Evolutionary conservation across 1,140 invertebrate species (phyloP).

Genomic region (Drosophila orosa): DNA sequence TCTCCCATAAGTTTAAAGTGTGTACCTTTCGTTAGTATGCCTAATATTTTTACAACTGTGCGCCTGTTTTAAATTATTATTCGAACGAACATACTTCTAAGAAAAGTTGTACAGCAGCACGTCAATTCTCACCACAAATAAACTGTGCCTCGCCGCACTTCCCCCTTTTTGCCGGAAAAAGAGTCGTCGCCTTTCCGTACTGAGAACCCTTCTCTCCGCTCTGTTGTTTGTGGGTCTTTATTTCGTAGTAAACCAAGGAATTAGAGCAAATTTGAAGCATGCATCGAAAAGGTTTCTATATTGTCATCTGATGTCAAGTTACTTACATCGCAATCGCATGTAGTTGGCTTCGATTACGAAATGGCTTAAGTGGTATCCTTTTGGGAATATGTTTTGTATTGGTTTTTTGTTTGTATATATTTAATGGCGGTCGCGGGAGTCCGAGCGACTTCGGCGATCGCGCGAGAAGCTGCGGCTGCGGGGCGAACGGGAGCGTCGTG

Average conservation of each 20-base stretch:
- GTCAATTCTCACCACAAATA: conserved; percentile 68
- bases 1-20: conserved; percentile 71
- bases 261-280: conserved; percentile 21
- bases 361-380: conserved; percentile 34
- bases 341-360: conserved; percentile 25
- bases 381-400: conserved; percentile 6
- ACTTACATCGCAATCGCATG: conserved; percentile 36
- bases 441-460: conserved; percentile 57
- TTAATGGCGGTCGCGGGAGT: conserved; percentile 63
- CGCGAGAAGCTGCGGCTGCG: conserved; percentile 64
- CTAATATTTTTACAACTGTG: conserved; percentile 70
- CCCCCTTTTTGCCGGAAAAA: conserved; percentile 55
- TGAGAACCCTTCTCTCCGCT: conserved; percentile 3
- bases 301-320: conserved; percentile 22
- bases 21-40: conserved; percentile 77
- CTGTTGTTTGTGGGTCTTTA: conserved; percentile 34
- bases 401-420: neutral
- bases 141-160: conserved; percentile 55
- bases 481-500: conserved; percentile 60
- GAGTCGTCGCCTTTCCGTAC: neutral
- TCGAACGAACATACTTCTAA: conserved; percentile 64
- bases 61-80: conserved; percentile 75
- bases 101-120: conserved; percentile 74
- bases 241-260: conserved; percentile 25
- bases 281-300: conserved; percentile 28